These are phyloP conservation scores for Drosophila pseudotakahashii DNA, from an alignment of 2,888 invertebrate species.

Conservation along the genomic window DNA sequence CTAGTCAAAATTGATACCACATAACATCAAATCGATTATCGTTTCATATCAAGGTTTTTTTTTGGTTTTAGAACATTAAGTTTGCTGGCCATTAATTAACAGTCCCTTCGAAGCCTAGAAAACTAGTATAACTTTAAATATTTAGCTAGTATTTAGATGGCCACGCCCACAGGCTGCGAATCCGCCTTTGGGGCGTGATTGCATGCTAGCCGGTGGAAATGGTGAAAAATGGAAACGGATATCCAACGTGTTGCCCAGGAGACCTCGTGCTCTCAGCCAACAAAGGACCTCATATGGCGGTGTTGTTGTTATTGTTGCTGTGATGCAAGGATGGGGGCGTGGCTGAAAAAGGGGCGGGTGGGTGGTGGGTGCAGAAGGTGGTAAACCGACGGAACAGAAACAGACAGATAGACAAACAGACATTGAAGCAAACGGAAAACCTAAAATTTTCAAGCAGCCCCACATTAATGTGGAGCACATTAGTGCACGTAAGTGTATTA, in stretches of 20 bases:
- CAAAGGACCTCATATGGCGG: slow-evolving; percentile 29
- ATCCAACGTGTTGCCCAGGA: slow-evolving; percentile 63
- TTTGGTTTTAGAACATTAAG: too few relatives aligned
- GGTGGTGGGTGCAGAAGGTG: slow-evolving; percentile 1
- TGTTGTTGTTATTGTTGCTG: slow-evolving; percentile 3
- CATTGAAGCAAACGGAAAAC: slow-evolving; percentile 32
- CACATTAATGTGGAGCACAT: slow-evolving; percentile 72
- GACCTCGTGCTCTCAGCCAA: slow-evolving; percentile 30
- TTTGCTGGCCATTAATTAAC: slow-evolving; percentile 12
- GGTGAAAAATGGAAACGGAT: slow-evolving; percentile 47
- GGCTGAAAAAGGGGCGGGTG: neutral
- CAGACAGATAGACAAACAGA: slow-evolving; percentile 3
- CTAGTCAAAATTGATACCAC: too few relatives aligned
- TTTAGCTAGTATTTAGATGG: slow-evolving; percentile 20
- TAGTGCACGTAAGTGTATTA: slow-evolving; percentile 76
- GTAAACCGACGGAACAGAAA: neutral
- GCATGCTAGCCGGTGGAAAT: slow-evolving; percentile 29
- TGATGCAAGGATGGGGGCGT: slow-evolving; percentile 17
- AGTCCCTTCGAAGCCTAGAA: neutral
- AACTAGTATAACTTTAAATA: slow-evolving; percentile 14
- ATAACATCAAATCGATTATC: too few relatives aligned
- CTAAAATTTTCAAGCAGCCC: slow-evolving; percentile 65
- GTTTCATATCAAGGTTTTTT: too few relatives aligned
- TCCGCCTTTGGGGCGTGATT: slow-evolving; percentile 16
- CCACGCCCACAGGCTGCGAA: slow-evolving; percentile 16